phyloP scores from a whole-genome alignment of 2,888 invertebrate genomes.

The Anoncus sp. region DNA sequence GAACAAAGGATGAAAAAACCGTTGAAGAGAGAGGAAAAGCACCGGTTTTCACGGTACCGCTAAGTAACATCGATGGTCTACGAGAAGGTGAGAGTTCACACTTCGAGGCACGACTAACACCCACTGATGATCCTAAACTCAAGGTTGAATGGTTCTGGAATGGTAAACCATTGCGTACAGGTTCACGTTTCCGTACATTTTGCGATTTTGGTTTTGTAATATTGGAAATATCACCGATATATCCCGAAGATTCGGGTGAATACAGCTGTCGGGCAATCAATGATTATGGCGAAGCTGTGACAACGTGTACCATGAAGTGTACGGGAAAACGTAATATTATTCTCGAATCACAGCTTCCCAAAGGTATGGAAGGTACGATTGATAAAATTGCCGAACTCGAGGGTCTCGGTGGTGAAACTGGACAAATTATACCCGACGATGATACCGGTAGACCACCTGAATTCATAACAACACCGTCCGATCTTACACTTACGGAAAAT shows the following conservation, averaged over 20 bases:
- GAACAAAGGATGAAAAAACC: constrained; percentile 89
- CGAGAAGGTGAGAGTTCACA: constrained; percentile 97
- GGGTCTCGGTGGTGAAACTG: constrained; percentile 90
- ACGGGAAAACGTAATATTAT: constrained; percentile 96
- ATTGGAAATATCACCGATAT: constrained; percentile 98
- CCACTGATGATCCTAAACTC: constrained; percentile 95
- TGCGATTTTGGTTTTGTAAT: constrained; percentile 99
- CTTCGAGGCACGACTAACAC: constrained; percentile 94
- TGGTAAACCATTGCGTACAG: constrained; percentile 93
- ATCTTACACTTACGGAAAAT: constrained; percentile 93
- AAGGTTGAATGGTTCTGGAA: constrained; percentile 98
- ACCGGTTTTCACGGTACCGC: constrained; percentile 95
- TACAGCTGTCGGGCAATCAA: constrained; percentile 95
- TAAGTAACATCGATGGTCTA: constrained; percentile 93
- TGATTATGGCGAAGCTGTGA: constrained; percentile 96
- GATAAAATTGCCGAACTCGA: constrained; percentile 96
- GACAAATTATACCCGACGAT: constrained; percentile 89
- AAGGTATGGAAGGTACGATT: constrained; percentile 97
- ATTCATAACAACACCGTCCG: constrained; percentile 94
- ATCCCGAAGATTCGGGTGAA: constrained; percentile 98
- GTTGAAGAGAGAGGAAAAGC: constrained; percentile 93
- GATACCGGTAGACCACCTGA: constrained; percentile 95
- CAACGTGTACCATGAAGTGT: constrained; percentile 94
- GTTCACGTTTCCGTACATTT: constrained; percentile 97
- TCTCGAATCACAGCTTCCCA: constrained; percentile 95